Conservation (phyloP, 2,888 invertebrate species). For the Drosophila testacea region DNA sequence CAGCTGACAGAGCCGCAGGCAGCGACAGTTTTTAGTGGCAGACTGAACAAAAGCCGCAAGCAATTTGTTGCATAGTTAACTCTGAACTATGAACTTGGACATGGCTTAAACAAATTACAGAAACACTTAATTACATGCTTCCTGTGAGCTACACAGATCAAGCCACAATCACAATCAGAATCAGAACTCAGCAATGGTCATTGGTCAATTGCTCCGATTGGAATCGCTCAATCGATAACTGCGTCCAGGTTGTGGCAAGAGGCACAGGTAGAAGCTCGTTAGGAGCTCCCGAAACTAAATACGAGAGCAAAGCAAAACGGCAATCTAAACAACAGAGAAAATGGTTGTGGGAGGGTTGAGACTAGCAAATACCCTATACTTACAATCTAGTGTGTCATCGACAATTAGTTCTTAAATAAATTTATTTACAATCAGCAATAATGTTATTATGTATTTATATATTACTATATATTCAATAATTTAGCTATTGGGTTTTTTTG, state of each 20-base stretch:
- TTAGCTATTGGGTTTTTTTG: too few relatives aligned
- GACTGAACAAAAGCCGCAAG: constrained; percentile 35
- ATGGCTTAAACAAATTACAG: constrained; percentile 50
- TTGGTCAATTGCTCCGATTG: constrained; percentile 55
- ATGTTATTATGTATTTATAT: too few relatives aligned
- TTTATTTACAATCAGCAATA: too few relatives aligned
- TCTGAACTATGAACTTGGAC: constrained; percentile 52
- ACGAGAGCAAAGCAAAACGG: constrained; percentile 58
- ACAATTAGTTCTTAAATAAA: too few relatives aligned
- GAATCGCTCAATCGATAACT: constrained; percentile 73
- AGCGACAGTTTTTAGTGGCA: constrained; percentile 61
- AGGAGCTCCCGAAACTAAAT: constrained; percentile 49
- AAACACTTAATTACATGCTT: constrained; percentile 74
- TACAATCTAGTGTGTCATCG: too few relatives aligned
- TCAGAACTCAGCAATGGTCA: constrained; percentile 27
- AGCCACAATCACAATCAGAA: constrained; percentile 17
- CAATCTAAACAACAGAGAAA: constrained; percentile 62
- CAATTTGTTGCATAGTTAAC: constrained; percentile 53
- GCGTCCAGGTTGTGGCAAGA: constrained; percentile 12
- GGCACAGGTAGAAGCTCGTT: constrained; percentile 68
- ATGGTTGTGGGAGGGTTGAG: not conserved
- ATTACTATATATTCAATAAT: too few relatives aligned
- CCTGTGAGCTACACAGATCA: constrained; percentile 52
- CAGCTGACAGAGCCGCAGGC: constrained; percentile 71
- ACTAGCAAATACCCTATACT: constrained; percentile 6